phyloP scores from a whole-genome alignment of 2,113 vertebrate genomes.

The Salvelinus sp. region DNA sequence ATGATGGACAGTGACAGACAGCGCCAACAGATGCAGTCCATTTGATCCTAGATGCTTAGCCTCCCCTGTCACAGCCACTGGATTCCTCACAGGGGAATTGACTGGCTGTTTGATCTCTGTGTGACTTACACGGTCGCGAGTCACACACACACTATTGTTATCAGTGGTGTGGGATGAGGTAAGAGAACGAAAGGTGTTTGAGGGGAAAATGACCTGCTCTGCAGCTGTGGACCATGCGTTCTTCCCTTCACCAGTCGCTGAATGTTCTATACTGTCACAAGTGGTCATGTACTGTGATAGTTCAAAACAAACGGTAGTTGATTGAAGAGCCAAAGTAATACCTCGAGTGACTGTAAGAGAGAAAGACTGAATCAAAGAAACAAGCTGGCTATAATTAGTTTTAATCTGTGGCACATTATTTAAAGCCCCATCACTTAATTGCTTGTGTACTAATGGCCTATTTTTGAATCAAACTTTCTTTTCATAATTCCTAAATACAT shows the following conservation, averaged over 20 bases:
- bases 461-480: conserved; percentile 75
- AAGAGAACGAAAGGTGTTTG: conserved; percentile 55
- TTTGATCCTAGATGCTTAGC: conserved; percentile 60
- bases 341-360: conserved; percentile 70
- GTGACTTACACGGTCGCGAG: conserved; percentile 54
- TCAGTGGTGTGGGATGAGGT: conserved; percentile 57
- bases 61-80: conserved; percentile 59
- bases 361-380: conserved; percentile 72
- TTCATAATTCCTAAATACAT: conserved; percentile 71
- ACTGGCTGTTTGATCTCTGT: conserved; percentile 61
- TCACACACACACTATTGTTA: conserved; percentile 54
- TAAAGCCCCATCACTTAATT: conserved; percentile 77
- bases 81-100: conserved; percentile 72
- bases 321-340: conserved; percentile 74
- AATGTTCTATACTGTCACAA: conserved; percentile 58
- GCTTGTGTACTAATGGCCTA: conserved; percentile 78
- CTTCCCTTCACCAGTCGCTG: conserved; percentile 65
- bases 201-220: conserved; percentile 59
- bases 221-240: conserved; percentile 72
- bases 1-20: conserved; percentile 46
- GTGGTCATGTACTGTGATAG: conserved; percentile 75
- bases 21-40: conserved; percentile 37
- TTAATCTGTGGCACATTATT: conserved; percentile 78
- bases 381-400: conserved; percentile 77
- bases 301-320: conserved; percentile 75